Conservation (phyloP, 2,797 vertebrate genomes). For the Cephalopachus bancanus region DNA sequence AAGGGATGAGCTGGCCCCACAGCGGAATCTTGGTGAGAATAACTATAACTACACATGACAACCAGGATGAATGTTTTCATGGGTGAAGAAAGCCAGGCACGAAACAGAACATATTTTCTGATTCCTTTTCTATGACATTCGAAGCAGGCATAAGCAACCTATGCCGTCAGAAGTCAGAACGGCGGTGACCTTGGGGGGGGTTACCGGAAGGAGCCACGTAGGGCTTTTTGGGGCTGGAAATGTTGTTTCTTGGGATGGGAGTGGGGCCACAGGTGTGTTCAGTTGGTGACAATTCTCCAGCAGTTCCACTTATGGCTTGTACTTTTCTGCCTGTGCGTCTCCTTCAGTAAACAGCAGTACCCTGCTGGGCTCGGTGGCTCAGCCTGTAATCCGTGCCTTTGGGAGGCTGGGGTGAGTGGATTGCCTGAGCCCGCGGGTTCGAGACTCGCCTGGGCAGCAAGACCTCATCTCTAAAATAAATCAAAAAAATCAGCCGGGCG, state of each 20-base stretch:
- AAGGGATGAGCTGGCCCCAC: background rate
- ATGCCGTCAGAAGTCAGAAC: background rate
- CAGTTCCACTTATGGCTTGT: background rate
- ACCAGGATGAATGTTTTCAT: background rate
- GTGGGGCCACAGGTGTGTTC: background rate
- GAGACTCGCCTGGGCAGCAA: no score
- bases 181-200: background rate
- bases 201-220: background rate
- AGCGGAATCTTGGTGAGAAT: background rate
- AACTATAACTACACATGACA: background rate
- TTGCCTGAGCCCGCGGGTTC: no score
- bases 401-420: no score
- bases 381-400: no score
- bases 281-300: background rate
- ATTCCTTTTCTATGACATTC: background rate
- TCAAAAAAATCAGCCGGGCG: no score
- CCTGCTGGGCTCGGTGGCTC: no score
- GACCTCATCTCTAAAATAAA: no score
- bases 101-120: background rate
- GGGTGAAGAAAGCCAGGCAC: background rate
- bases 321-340: background rate
- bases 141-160: background rate
- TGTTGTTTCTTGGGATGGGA: background rate
- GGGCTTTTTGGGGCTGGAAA: background rate
- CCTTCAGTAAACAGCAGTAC: background rate